Evolutionary conservation across 2,113 vertebrate genomes (phyloP).

Genomic region (Natator depressus): DNA sequence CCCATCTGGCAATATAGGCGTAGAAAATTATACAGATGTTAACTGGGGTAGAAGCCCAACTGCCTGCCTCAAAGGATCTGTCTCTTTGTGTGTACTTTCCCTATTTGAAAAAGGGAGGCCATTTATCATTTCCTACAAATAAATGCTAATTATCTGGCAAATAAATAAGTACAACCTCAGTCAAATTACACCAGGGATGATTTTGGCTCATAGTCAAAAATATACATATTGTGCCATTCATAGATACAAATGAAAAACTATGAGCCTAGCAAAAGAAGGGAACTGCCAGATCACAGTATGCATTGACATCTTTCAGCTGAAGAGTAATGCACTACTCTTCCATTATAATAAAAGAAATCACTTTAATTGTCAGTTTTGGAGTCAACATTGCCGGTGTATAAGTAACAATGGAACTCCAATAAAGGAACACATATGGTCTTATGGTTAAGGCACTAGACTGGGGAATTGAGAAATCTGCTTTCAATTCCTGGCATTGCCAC

Average conservation of each 20-base stretch:
- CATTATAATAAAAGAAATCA: background rate
- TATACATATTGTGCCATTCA: background rate
- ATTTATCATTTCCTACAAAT: background rate
- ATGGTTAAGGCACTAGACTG: accelerated
- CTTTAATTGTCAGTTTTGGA: background rate
- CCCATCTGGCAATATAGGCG: background rate
- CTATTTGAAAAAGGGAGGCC: background rate
- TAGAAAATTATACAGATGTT: background rate
- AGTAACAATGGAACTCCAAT: background rate
- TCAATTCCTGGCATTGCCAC: background rate
- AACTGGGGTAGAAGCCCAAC: accelerated
- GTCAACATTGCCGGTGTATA: background rate
- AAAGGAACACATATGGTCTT: background rate
- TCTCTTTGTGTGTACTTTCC: background rate
- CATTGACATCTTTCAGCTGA: background rate
- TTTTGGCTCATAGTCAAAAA: background rate
- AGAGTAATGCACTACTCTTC: background rate
- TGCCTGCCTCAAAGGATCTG: background rate
- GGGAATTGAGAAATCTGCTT: background rate
- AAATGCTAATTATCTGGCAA: background rate
- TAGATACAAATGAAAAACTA: background rate
- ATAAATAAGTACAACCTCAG: background rate
- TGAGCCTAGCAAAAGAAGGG: background rate
- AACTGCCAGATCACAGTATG: background rate
- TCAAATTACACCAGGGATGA: background rate